Evolutionary conservation across 2,888 invertebrate genomes (phyloP).

Genomic region (Lepidochrysops patricia): DNA sequence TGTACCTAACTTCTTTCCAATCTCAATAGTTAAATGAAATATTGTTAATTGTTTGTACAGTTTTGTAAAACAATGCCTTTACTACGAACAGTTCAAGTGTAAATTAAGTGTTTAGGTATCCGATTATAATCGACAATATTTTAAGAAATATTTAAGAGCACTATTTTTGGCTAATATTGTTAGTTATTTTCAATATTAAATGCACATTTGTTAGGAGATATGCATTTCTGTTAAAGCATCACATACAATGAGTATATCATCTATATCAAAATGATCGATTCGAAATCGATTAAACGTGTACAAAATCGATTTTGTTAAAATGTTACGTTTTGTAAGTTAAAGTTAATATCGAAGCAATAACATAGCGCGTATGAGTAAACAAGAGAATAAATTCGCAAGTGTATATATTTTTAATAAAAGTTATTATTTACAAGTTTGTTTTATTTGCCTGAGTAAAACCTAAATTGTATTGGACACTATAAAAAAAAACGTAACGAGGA

Average conservation of each 20-base stretch:
- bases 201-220: slow-evolving; percentile 6
- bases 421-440: slow-evolving; percentile 26
- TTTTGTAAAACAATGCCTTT: slow-evolving; percentile 1
- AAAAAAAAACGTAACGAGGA: no score
- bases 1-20: background rate
- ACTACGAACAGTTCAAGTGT: background rate
- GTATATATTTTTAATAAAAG: slow-evolving; percentile 62
- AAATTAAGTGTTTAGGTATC: background rate
- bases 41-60: background rate
- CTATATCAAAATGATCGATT: background rate
- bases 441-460: slow-evolving; percentile 27
- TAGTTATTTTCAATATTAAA: slow-evolving; percentile 6
- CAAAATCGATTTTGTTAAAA: slow-evolving; percentile 10
- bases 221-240: background rate
- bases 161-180: slow-evolving; percentile 45
- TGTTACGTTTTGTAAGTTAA: slow-evolving; percentile 7
- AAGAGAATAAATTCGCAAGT: slow-evolving; percentile 36
- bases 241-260: slow-evolving; percentile 4
- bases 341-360: slow-evolving; percentile 39
- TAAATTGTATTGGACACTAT: no score
- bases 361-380: slow-evolving; percentile 26
- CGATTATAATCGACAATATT: slow-evolving; percentile 44
- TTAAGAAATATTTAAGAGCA: slow-evolving; percentile 45
- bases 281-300: background rate
- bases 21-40: background rate